Percentiles rank a stretch among this genome's conserved stretches.
These are phyloP conservation scores for Synanceia verrucosa DNA, from an alignment of 2,797 vertebrate species.

Conservation along the genomic window DNA sequence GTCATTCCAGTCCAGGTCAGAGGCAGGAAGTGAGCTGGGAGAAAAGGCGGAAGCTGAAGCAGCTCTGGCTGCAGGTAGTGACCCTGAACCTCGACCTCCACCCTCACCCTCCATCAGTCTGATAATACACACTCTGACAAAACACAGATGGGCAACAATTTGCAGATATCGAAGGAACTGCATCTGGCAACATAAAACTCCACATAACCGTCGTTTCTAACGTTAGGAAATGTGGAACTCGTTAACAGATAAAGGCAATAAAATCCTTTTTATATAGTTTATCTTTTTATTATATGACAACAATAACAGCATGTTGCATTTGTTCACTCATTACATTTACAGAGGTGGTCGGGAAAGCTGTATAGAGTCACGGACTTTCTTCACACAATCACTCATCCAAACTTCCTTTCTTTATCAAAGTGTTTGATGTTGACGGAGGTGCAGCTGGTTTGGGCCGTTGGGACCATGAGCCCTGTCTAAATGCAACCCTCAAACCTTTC, in stretches of 20 bases:
- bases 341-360: constrained; percentile 60
- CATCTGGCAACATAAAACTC: not conserved
- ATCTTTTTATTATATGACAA: constrained; percentile 74
- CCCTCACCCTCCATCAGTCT: constrained; percentile 66
- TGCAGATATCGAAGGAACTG: constrained; percentile 13
- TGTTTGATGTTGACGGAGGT: constrained; percentile 51
- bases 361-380: constrained; percentile 39
- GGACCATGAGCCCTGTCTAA: constrained; percentile 62
- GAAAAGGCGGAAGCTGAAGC: constrained; percentile 83
- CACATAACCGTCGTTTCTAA: not conserved
- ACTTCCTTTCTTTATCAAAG: constrained; percentile 53
- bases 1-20: constrained; percentile 74
- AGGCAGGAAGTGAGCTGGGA: constrained; percentile 80
- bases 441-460: constrained; percentile 18
- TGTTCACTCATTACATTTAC: constrained; percentile 76
- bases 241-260: constrained; percentile 3
- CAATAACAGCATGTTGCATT: constrained; percentile 65
- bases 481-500: constrained; percentile 11
- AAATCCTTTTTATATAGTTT: constrained; percentile 64
- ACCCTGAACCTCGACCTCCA: constrained; percentile 76
- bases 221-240: not conserved
- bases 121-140: constrained; percentile 66
- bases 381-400: constrained; percentile 38
- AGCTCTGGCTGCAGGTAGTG: constrained; percentile 79
- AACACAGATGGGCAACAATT: constrained; percentile 70